Conservation (phyloP, 2,888 invertebrate genomes). For the Erebia aethiops region DNA sequence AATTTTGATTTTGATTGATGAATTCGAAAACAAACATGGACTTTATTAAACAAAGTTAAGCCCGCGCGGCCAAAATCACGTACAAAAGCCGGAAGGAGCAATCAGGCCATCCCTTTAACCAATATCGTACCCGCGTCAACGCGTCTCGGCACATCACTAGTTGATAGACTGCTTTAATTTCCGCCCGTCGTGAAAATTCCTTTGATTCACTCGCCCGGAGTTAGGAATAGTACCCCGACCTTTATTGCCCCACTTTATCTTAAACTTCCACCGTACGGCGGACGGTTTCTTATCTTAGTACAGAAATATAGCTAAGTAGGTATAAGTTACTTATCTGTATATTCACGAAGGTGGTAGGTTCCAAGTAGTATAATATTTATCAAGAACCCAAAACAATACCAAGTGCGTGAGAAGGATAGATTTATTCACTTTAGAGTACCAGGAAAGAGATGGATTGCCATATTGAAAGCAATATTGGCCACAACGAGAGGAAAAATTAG, state of each 20-base stretch:
- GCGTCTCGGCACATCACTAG: neutral
- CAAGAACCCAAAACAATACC: no score
- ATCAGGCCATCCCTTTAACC: neutral
- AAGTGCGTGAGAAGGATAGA: no score
- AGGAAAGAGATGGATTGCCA: no score
- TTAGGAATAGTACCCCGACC: slow-evolving; percentile 6
- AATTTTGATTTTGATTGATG: neutral
- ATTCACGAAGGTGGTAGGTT: no score
- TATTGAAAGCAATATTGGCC: no score
- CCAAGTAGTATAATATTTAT: no score
- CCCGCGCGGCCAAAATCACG: no score
- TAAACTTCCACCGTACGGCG: slow-evolving; percentile 7
- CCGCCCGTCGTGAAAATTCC: slow-evolving; percentile 21
- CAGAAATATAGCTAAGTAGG: neutral
- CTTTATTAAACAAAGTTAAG: no score
- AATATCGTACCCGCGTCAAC: neutral
- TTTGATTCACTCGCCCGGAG: slow-evolving; percentile 10
- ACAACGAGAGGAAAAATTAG: no score
- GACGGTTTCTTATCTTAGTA: neutral
- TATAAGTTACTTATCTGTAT: neutral
- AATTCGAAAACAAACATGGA: neutral
- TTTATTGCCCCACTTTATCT: slow-evolving; percentile 17
- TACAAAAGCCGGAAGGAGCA: neutral
- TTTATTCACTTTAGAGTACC: no score
- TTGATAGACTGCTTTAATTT: slow-evolving; percentile 32